Base-by-base conservation (phyloP, 2,113 vertebrate genomes). In the Pachycephala philippinensis region DNA sequence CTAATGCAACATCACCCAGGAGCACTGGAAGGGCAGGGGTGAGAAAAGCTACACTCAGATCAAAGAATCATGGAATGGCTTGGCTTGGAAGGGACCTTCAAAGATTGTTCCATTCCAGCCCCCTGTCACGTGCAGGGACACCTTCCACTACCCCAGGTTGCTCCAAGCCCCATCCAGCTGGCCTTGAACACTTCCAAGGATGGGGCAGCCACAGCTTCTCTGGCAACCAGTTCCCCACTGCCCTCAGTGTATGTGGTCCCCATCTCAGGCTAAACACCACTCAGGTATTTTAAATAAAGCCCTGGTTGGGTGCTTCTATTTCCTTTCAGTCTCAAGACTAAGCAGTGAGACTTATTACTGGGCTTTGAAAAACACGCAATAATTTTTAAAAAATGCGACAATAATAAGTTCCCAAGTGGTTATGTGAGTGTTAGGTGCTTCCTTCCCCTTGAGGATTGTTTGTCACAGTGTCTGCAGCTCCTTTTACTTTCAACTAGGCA, bases 1-100 rank as follows among this genome's bases (percentile, higher is more conserved):
- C 6, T 15, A 21, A 59, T 1, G 3, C 0, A 9, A 37, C 49
- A 21, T 22, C 35, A 14, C 40, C 39, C 3, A 21, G 5, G 50
- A 71, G 18, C 27, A 6, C 14, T 30, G 35, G 31, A 61, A 74
- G 15, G 27, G 7, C 37, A 74, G 7, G 13, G 13, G 4, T 21
- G 50, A 53, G 14, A 18, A 91, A 74, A 61, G 24, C 22, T 50
- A 6, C 21, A 3, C 7, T 33, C 23, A 23, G 26, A 16, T 26
- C 9, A 81, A 37, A 57, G 8, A 72, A 50, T 11, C 22, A 65
- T 15, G 7, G 23, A 52, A 45, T 28, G 37, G 33, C 11, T 74
- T 81, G 37, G 9, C 3, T 7, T 44, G 60, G 68, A 45, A 66
- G 16, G 15, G 8, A 65, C 15, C 37, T 66, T 24, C 45, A 39